These are phyloP conservation scores for Alca torda DNA, from an alignment of 2,797 vertebrate genomes.

Conservation along the genomic window DNA sequence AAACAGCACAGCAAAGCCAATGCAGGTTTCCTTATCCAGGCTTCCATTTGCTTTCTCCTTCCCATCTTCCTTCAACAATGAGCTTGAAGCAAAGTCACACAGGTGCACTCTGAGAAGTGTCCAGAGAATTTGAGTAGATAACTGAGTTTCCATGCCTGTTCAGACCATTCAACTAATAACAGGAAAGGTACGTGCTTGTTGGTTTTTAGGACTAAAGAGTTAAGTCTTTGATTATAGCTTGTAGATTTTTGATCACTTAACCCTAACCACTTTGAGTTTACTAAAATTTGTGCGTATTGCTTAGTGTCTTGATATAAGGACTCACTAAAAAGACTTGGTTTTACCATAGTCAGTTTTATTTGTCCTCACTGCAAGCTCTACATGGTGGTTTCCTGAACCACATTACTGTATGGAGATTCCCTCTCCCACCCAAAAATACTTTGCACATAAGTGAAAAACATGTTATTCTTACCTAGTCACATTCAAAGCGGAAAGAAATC, in stretches of 20 bases:
- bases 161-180: not conserved
- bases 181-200: fast-evolving
- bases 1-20: not conserved
- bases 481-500: not conserved
- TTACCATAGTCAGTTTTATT: not conserved
- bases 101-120: not conserved
- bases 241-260: not conserved
- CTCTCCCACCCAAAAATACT: not conserved
- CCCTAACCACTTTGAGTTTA: not conserved
- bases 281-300: not conserved
- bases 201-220: not conserved
- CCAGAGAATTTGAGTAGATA: not conserved
- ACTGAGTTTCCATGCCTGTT: not conserved
- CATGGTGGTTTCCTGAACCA: not conserved
- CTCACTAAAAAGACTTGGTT: not conserved
- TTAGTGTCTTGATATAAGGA: not conserved
- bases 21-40: not conserved
- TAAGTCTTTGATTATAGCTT: not conserved
- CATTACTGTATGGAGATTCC: not conserved
- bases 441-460: not conserved
- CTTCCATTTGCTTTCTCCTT: not conserved
- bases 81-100: not conserved
- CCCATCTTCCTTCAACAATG: not conserved
- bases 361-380: not conserved
- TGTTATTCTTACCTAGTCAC: not conserved